Evolutionary conservation across 1,140 invertebrate species (phyloP), one percentile per base, ranked within the genome.

Genomic region (Brevipalpus yothersi): DNA sequence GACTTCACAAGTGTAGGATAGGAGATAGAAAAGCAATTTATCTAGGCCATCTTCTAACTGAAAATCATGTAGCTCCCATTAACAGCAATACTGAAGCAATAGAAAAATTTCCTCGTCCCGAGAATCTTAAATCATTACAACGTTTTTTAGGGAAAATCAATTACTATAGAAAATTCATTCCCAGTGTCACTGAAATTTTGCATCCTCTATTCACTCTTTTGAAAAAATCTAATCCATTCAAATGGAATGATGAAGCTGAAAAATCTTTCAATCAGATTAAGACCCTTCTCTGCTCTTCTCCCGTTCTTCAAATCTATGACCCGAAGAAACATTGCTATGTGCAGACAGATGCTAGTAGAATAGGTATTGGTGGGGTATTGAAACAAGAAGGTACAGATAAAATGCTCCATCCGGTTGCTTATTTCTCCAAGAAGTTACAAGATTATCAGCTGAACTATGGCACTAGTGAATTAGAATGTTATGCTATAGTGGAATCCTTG

Each of bases 381-480:
- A 12, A n/a, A 23, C 60, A 61, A 47, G n/a, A 12, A 4, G 42
- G 39, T 13, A 69, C 63, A 60, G 65, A 65, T 23, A 54, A 60
- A 45, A 43, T 31, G 68, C 59, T 72, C 67, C 31, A 63, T 13
- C 70, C 71, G 1, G 67, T 75, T 9, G 72, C 66, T 19, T 77
- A 75, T 60, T 72, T 51, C 47, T 53, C 45, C 17, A 45, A 53
- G 9, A n/a, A 41, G 13, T 23, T 61, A 4, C 5, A n/a, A 15
- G n/a, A 7, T 12, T 21, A 45, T 19, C 47, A 61, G 45, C 4
- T n/a, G 13, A 61, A 59, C 19, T 79, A 78, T 65, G 66, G 68
- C n/a, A 71, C 76, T 60, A 66, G 75, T 8, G 74, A 80, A 47
- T 73, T 72, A 64, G 77, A 80, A 66, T 73, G 68, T 0, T 65